Conservation (phyloP, 2,113 vertebrate species). For the Leucosticte australis region DNA sequence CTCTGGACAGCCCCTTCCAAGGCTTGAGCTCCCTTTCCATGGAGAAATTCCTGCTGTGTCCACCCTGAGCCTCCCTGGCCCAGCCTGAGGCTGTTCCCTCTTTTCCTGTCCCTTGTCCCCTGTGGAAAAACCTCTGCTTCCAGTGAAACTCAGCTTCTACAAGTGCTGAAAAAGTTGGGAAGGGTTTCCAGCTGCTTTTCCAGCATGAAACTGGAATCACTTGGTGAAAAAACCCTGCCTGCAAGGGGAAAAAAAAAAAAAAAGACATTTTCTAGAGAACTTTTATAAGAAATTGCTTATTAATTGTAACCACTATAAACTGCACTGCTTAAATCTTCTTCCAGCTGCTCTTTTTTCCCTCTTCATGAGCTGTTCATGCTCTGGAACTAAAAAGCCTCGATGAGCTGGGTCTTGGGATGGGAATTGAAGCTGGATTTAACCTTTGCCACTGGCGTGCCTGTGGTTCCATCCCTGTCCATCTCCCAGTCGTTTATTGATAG, state of each 20-base stretch:
- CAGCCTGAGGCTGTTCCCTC: neutral
- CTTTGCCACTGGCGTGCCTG: neutral
- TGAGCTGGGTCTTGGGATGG: neutral
- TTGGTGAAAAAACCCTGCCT: neutral
- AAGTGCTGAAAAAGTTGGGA: neutral
- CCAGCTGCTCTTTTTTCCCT: neutral
- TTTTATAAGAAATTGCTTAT: neutral
- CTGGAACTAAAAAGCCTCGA: neutral
- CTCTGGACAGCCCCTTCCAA: neutral
- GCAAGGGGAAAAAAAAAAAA: neutral
- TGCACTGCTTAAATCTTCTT: neutral
- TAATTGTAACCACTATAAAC: slow-evolving; percentile 9
- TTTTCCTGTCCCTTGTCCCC: neutral
- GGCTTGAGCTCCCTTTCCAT: rapidly evolving
- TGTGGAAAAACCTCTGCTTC: neutral
- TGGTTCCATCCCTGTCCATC: neutral
- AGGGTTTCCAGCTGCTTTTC: neutral
- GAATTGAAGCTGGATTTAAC: neutral
- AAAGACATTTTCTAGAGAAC: neutral
- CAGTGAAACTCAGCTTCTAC: neutral
- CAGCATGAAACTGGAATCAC: neutral
- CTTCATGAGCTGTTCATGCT: neutral
- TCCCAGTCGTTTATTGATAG: neutral
- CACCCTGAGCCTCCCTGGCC: neutral
- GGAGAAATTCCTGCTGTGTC: neutral